A percentile compares a stretch with the other conserved stretches of the same genome.
These are phyloP conservation scores for Noctua janthina DNA, from an alignment of 2,888 invertebrate species.

Conservation along the genomic window DNA sequence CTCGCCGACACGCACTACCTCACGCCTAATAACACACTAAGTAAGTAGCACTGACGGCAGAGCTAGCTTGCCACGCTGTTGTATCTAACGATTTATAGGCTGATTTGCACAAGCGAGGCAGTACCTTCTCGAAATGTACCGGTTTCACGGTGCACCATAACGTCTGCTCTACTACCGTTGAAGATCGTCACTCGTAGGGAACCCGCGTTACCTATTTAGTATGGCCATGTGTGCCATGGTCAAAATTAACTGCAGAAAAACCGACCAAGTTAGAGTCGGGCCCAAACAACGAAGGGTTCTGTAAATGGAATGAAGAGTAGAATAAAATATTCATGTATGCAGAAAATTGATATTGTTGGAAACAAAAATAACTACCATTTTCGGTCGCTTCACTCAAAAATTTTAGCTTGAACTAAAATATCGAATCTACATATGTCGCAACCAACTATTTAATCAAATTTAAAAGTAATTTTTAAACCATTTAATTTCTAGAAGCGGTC, in stretches of 20 bases:
- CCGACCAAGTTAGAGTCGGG: background rate
- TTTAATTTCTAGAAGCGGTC: constrained; percentile 90
- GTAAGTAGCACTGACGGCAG: constrained; percentile 49
- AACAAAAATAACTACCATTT: background rate
- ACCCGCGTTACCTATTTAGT: no score
- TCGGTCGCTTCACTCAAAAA: background rate
- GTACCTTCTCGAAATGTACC: no score
- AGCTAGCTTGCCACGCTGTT: no score
- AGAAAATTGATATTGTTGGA: background rate
- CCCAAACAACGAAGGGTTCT: background rate
- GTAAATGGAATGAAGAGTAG: background rate
- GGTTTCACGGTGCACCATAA: no score
- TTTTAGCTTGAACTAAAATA: background rate
- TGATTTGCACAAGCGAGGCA: no score
- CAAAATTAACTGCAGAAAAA: no score
- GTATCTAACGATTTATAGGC: background rate
- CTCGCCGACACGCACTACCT: constrained; percentile 91
- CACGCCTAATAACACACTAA: constrained; percentile 83
- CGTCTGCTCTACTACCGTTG: no score
- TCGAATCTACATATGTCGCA: background rate
- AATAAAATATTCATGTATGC: background rate
- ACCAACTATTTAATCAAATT: background rate
- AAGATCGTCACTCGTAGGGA: no score
- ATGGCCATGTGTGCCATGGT: no score
- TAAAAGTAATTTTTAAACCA: background rate